Evolutionary conservation across 1,140 invertebrate species (phyloP), one percentile per base, ranked within the genome.

Genomic region (Tetragnatha versicolor): DNA sequence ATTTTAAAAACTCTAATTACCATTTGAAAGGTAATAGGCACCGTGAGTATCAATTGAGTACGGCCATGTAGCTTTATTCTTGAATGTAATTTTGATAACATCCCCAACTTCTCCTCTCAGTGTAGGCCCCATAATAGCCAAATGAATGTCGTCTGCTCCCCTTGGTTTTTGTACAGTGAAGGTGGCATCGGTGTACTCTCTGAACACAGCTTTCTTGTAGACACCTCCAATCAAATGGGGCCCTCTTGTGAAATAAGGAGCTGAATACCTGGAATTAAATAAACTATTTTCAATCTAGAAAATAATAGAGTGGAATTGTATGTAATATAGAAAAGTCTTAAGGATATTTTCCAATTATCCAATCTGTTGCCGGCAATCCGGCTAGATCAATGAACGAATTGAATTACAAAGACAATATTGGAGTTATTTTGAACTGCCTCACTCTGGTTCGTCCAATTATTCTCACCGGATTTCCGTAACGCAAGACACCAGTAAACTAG

Each of bases 41-140:
- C 60, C 83, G 65, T 33, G 83, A 39, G 42, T 82, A 51, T 84
- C 82, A 17, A 85, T 79, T 0, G 84, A 84, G 51, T 82, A 84
- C 14, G 81, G 65, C 20, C 72, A 61, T 39, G 63, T 37, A 2
- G 83, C 83, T 47, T 69, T 80, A 61, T 85, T 85, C n/a, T 42
- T 77, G 33, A 85, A 79, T 7, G 81, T 81, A 0, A 85, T 79
- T 17, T 60, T 55, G 12, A 85, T 79, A 7, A 78, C 58, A 22
- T 85, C 84, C 10, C 82, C 84, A 5, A 82, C 80, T 39, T 84
- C 82, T 6, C 79, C 83, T 14, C 75, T 58, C 12, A 85, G 49
- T 10, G 82, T 77, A 0, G 84, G 84, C 17, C 84, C 84, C 33
- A 84, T 66, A 12, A 84, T 68, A 2, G 82, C 84, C 55, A 83